phyloP scores from a whole-genome alignment of 1,140 invertebrate genomes.

The Hypothenemus hampei region DNA sequence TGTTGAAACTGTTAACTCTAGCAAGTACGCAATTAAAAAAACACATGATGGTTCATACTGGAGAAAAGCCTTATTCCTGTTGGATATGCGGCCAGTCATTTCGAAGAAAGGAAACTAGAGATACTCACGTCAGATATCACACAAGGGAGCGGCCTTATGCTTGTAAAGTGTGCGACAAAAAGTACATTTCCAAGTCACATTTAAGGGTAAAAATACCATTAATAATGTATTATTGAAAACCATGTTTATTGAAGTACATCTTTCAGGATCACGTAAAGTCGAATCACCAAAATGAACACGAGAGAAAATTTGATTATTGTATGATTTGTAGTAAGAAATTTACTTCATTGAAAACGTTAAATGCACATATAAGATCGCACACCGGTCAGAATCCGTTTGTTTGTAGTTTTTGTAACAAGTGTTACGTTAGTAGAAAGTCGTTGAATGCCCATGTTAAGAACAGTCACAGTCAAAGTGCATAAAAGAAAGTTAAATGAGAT shows the following conservation, averaged over 20 bases:
- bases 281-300: conserved; percentile 45
- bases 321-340: conserved; percentile 50
- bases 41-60: conserved; percentile 39
- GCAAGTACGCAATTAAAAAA: conserved; percentile 41
- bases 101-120: conserved; percentile 44
- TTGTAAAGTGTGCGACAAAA: conserved; percentile 55
- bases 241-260: too few species aligned
- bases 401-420: conserved; percentile 50
- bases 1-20: conserved; percentile 21
- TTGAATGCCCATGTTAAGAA: conserved; percentile 19
- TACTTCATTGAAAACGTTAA: conserved; percentile 50
- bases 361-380: conserved; percentile 53
- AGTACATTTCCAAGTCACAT: conserved; percentile 41
- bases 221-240: neutral
- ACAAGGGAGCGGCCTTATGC: conserved; percentile 62
- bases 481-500: conserved; percentile 1
- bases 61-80: conserved; percentile 42
- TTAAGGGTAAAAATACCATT: conserved; percentile 31
- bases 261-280: conserved; percentile 57
- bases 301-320: conserved; percentile 48
- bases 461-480: conserved; percentile 16
- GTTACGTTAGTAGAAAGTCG: conserved; percentile 41
- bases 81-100: conserved; percentile 43
- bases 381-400: conserved; percentile 52
- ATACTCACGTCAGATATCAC: conserved; percentile 61